Evolutionary conservation across 2,113 vertebrate genomes (phyloP).

Genomic region (Laticauda laticaudata): DNA sequence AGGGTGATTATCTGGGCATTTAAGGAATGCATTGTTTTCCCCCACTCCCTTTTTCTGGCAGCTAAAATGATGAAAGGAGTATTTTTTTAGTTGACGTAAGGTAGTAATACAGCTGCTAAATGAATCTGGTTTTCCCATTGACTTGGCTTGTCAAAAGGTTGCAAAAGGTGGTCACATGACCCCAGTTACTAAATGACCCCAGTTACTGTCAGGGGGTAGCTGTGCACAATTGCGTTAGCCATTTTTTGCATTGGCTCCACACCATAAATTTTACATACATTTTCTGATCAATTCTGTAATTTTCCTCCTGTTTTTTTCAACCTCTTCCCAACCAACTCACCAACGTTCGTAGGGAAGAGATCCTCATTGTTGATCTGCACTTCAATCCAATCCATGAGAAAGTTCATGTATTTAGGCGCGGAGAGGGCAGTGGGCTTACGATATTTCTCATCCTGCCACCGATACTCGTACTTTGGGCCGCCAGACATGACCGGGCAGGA

Average conservation of each 20-base stretch:
- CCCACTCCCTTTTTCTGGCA: no score
- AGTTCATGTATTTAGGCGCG: constrained; percentile 93
- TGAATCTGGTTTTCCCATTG: no score
- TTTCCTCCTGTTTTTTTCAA: no score
- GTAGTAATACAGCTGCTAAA: no score
- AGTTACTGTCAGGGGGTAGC: no score
- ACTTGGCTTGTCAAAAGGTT: no score
- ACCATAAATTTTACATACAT: neutral
- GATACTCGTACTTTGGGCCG: constrained; percentile 93
- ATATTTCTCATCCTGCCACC: constrained; percentile 95
- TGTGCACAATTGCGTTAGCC: neutral
- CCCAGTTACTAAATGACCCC: no score
- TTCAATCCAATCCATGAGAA: constrained; percentile 99
- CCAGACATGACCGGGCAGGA: constrained; percentile 94
- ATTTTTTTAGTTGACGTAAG: no score
- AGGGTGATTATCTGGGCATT: no score
- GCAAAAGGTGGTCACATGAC: no score
- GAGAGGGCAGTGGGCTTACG: constrained; percentile 88
- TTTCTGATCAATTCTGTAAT: neutral
- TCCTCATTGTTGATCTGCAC: constrained; percentile 96
- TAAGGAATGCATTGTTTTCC: no score
- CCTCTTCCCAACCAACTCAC: constrained; percentile 69
- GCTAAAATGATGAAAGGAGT: no score
- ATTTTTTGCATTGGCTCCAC: neutral
- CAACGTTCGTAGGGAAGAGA: constrained; percentile 91